Conservation (phyloP, 2,888 invertebrate genomes). For the Lamproptera curius region DNA sequence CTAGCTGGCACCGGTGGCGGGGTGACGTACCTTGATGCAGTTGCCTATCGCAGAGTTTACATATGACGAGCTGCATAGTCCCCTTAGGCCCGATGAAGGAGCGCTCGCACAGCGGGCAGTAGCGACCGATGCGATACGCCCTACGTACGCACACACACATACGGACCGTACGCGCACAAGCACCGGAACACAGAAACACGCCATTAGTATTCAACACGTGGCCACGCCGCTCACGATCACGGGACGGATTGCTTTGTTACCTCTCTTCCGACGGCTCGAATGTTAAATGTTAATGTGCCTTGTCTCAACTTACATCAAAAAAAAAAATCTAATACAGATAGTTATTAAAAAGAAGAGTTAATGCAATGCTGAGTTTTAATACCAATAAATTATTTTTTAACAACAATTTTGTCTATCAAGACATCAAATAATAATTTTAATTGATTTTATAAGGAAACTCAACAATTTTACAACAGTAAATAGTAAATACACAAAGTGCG, state of each 20-base stretch:
- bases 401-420: no score
- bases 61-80: conserved; percentile 81
- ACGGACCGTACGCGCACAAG: conserved; percentile 67
- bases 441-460: no score
- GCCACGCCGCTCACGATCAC: conserved; percentile 31
- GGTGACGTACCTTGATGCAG: conserved; percentile 76
- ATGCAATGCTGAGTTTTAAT: no score
- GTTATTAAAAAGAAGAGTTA: not conserved
- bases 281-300: conserved; percentile 17
- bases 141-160: conserved; percentile 74
- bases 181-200: conserved; percentile 77
- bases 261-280: conserved; percentile 40
- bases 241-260: conserved; percentile 44
- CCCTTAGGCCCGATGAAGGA: conserved; percentile 83
- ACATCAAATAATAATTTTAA: no score
- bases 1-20: conserved; percentile 29
- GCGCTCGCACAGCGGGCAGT: conserved; percentile 84
- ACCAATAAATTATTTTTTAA: no score
- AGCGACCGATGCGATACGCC: conserved; percentile 85
- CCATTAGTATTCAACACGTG: conserved; percentile 64
- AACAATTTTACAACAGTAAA: no score
- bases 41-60: conserved; percentile 78
- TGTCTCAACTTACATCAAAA: no score
- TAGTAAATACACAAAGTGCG: no score
- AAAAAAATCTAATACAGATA: not conserved